Evolutionary conservation across 1,140 invertebrate species (phyloP), one percentile per base, ranked within the genome.

Genomic region (Eciton burchellii): DNA sequence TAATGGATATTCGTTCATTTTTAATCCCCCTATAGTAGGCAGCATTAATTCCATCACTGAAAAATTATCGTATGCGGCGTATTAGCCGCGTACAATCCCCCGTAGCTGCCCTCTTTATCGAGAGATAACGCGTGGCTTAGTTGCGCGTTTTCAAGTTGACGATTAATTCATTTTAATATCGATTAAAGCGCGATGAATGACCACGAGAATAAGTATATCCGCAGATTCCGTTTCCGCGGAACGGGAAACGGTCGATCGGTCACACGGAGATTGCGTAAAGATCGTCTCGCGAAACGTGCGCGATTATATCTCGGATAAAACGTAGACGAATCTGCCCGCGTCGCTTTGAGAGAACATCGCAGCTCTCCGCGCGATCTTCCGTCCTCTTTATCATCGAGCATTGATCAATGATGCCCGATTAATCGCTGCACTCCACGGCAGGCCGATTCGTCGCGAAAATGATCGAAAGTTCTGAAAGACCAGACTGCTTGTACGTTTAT

Each of bases 381-480:
- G 1, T 26, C 24, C 21, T 49, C 26, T n/a, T 68, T 52, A 62
- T 56, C 57, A 21, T 26, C 45, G 19, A 9, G 3, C 57, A 14
- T 14, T 56, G 63, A 82, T 62, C 59, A 63, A n/a, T n/a, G n/a
- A n/a, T n/a, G n/a, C n/a, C 88, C 90, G 90, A 91, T 91, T 89
- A 90, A 89, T 88, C 6, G 12, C 21, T 6, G 2, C 11, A 70
- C 19, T 54, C 2, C 52, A 65, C 26, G 74, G 83, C 82, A 82
- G 84, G 85, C 86, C 86, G 63, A 90, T 90, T 91, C 89, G 91
- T 92, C 91, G 89, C 89, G 87, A 87, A 90, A 92, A 91, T 92
- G 91, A 92, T 91, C 89, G 2, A 86, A 76, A 82, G 85, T 84
- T 62, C 35, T 88, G 89, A 90, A 89, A 91, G 89, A 87, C 82